phyloP scores from a whole-genome alignment of 2,797 vertebrate genomes.

The Capromys pilorides region DNA sequence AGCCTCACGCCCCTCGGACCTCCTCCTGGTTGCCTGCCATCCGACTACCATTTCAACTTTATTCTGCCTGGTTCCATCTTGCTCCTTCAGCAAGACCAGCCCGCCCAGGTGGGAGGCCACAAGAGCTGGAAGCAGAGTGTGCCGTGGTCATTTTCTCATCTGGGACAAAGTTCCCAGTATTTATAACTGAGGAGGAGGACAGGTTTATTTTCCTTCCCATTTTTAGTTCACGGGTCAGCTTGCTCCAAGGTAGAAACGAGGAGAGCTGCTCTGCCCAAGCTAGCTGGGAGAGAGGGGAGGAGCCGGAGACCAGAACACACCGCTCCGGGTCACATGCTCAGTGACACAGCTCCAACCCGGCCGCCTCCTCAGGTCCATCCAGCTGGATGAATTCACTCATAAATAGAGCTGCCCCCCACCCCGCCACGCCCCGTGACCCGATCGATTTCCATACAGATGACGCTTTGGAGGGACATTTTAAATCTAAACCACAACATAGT shows the following conservation, averaged over 20 bases:
- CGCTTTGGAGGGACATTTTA: background rate
- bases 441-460: background rate
- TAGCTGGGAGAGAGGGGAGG: background rate
- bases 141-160: background rate
- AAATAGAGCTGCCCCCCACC: background rate
- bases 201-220: background rate
- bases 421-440: background rate
- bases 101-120: rapidly evolving
- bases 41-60: background rate
- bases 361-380: background rate
- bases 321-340: background rate
- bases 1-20: background rate
- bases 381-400: background rate
- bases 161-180: background rate
- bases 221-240: background rate
- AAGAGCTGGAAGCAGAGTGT: background rate
- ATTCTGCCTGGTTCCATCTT: no score
- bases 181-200: background rate
- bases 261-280: background rate
- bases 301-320: background rate
- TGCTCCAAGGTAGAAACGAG: background rate
- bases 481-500: background rate
- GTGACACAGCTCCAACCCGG: background rate
- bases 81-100: background rate
- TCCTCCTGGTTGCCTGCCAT: background rate